A percentile compares a stretch with the other conserved stretches of the same genome.
Evolutionary conservation across 53 echinoderm and acorn worm species (phyloP).

Genomic region (Zoroaster sp.): DNA sequence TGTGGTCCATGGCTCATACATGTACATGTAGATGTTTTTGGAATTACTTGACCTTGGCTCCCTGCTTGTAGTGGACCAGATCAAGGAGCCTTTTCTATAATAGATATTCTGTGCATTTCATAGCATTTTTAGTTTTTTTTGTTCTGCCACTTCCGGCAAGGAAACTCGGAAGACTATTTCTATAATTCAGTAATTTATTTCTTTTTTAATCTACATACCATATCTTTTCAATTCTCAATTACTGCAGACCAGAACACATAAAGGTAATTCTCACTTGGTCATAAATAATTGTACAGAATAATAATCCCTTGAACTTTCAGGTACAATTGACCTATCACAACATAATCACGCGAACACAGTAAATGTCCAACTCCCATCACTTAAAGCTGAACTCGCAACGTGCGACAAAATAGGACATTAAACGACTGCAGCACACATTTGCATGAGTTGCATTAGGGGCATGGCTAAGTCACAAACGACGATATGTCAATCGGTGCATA

Average conservation of each 20-base stretch:
- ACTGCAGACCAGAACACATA: too few relatives aligned
- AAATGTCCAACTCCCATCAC: too few relatives aligned
- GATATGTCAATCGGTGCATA: too few relatives aligned
- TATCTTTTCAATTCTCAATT: not conserved
- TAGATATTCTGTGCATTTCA: not conserved
- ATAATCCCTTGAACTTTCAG: not conserved
- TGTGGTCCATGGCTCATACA: not conserved
- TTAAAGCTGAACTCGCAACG: too few relatives aligned
- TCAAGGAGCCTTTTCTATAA: not conserved
- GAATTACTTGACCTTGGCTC: not conserved
- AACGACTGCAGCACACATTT: too few relatives aligned
- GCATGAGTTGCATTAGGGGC: too few relatives aligned
- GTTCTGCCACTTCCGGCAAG: conserved; percentile 33
- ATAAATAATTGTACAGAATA: not conserved
- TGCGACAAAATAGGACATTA: too few relatives aligned
- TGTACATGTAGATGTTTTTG: too few relatives aligned
- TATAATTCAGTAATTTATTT: conserved; percentile 38
- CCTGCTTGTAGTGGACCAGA: not conserved
- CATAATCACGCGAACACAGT: too few relatives aligned
- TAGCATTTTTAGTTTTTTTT: conserved; percentile 16
- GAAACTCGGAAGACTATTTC: not conserved
- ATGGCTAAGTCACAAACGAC: too few relatives aligned
- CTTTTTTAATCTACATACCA: conserved; percentile 41
- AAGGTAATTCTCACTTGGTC: too few relatives aligned
- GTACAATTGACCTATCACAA: not conserved